phyloP scores from a whole-genome alignment of 1,140 invertebrate genomes.

The Drosophila tropicalis region DNA sequence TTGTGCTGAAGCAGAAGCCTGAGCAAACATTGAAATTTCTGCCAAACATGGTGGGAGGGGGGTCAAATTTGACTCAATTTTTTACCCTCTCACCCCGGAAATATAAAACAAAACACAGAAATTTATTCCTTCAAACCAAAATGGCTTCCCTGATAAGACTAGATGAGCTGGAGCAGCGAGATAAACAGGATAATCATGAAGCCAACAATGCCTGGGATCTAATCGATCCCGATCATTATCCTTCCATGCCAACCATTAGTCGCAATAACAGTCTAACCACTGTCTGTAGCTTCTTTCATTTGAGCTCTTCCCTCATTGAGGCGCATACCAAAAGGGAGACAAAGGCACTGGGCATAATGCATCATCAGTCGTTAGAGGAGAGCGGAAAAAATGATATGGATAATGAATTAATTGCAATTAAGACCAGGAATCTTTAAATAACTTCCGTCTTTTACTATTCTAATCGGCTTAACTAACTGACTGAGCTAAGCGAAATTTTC shows the following conservation, averaged over 20 bases:
- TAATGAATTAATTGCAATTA: neutral
- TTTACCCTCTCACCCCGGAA: neutral
- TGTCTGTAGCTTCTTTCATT: slow-evolving; percentile 22
- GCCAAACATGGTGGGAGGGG: slow-evolving; percentile 2
- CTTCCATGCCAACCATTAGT: neutral
- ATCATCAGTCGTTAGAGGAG: no score
- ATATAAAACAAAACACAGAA: neutral
- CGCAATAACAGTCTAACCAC: slow-evolving; percentile 29
- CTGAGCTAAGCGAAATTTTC: no score
- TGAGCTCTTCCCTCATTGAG: slow-evolving; percentile 5
- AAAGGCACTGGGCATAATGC: no score
- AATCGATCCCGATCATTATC: neutral
- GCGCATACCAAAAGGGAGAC: neutral
- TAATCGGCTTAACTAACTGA: no score
- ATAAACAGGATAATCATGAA: neutral
- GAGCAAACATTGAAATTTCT: slow-evolving; percentile 18
- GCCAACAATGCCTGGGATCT: neutral
- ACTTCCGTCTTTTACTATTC: no score
- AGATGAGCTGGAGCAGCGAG: neutral
- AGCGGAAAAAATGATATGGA: neutral
- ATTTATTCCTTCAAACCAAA: neutral
- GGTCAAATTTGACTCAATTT: neutral
- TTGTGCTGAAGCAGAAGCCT: slow-evolving; percentile 7
- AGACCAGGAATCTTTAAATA: no score
- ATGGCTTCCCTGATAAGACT: neutral